These are phyloP conservation scores for Sycophila texana DNA, from an alignment of 2,888 invertebrate species.

Conservation along the genomic window DNA sequence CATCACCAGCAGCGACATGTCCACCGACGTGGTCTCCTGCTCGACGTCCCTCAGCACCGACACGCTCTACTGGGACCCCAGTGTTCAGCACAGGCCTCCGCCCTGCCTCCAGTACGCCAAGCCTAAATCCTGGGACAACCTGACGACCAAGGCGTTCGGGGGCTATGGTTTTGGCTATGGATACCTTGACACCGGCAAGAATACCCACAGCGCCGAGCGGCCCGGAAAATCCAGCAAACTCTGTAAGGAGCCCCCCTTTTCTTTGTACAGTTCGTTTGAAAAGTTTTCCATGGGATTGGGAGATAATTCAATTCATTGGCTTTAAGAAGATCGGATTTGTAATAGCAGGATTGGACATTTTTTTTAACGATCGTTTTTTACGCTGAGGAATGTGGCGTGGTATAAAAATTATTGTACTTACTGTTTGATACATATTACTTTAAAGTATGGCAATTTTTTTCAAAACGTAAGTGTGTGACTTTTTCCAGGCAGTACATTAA, in stretches of 20 bases:
- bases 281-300: too few relatives aligned
- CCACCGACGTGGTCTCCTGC: constrained; percentile 84
- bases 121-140: constrained; percentile 93
- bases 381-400: too few relatives aligned
- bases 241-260: not conserved
- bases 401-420: too few relatives aligned
- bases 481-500: too few relatives aligned
- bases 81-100: constrained; percentile 73
- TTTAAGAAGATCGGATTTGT: too few relatives aligned
- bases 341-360: too few relatives aligned
- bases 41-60: constrained; percentile 92
- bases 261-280: too few relatives aligned
- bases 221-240: constrained; percentile 64
- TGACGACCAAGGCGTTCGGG: constrained; percentile 90
- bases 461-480: too few relatives aligned
- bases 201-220: constrained; percentile 74
- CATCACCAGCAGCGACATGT: constrained; percentile 86
- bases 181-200: constrained; percentile 83
- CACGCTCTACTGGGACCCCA: constrained; percentile 89
- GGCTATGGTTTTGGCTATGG: constrained; percentile 93
- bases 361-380: too few relatives aligned
- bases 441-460: too few relatives aligned
- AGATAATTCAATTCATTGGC: too few relatives aligned
- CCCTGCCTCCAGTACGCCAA: constrained; percentile 78
- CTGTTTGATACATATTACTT: too few relatives aligned